These are phyloP conservation scores for Agapornis roseicollis DNA, from an alignment of 2,113 vertebrate species.

Conservation along the genomic window DNA sequence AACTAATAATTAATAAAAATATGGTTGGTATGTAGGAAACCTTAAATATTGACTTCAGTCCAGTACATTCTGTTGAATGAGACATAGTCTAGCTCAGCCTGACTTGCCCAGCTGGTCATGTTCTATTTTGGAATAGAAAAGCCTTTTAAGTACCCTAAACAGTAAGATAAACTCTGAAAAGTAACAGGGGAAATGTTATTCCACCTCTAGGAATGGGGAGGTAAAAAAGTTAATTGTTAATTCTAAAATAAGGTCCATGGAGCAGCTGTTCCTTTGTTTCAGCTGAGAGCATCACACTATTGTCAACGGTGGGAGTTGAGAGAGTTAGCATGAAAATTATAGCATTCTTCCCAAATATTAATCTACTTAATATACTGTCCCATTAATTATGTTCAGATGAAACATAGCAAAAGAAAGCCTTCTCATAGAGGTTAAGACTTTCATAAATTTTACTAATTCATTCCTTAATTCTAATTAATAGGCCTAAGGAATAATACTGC, in stretches of 20 bases:
- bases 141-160: background rate
- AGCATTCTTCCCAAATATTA: background rate
- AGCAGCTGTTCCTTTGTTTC: background rate
- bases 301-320: background rate
- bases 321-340: background rate
- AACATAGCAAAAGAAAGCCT: background rate
- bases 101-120: background rate
- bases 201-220: background rate
- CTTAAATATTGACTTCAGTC: background rate
- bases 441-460: background rate
- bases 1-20: background rate
- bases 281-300: background rate
- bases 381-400: background rate
- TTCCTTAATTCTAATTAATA: slow-evolving; percentile 14
- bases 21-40: background rate
- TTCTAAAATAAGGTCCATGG: background rate
- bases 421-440: background rate
- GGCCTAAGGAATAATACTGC: background rate
- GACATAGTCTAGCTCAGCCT: background rate
- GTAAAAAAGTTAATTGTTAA: background rate
- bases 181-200: background rate
- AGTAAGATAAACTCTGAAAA: background rate
- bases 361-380: background rate
- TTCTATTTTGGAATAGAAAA: background rate
- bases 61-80: background rate